Percentiles rank a stretch among this genome's conserved stretches.
Evolutionary conservation across 1,140 invertebrate species (phyloP).

Genomic region (Camponotus pennsylvanicus): DNA sequence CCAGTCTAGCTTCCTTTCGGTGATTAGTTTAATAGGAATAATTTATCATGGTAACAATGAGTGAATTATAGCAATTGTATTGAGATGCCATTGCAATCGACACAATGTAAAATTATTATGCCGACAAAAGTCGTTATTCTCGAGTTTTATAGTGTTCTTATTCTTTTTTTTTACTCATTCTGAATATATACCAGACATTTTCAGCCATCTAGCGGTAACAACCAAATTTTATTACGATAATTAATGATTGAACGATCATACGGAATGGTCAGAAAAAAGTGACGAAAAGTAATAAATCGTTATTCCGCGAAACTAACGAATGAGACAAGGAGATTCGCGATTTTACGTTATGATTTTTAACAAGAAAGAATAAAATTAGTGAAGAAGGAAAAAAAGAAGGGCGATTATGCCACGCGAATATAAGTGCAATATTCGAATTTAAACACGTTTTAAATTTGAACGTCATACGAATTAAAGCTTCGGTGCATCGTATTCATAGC

Average conservation of each 20-base stretch:
- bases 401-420: constrained; percentile 34
- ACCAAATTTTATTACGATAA: not conserved
- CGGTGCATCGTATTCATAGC: constrained; percentile 51
- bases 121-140: constrained; percentile 33
- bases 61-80: constrained; percentile 37
- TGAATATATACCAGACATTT: not conserved
- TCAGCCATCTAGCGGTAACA: not conserved
- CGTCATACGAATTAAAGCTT: constrained; percentile 72
- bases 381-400: constrained; percentile 48
- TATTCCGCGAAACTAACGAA: not conserved
- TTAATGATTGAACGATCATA: not conserved
- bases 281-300: constrained; percentile 4
- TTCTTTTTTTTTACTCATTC: constrained; percentile 55
- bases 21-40: not conserved
- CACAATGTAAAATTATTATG: constrained; percentile 3
- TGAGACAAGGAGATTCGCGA: not conserved
- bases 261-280: not conserved
- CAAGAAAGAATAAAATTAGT: not conserved
- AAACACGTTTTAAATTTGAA: constrained; percentile 47
- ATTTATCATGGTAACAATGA: constrained; percentile 27
- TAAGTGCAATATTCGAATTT: constrained; percentile 32
- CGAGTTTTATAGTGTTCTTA: not conserved
- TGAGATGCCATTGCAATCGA: not conserved
- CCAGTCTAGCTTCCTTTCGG: not conserved
- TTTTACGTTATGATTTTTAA: not conserved